phyloP scores from a whole-genome alignment of 2,888 invertebrate species.

The Trichopria drosophilae region DNA sequence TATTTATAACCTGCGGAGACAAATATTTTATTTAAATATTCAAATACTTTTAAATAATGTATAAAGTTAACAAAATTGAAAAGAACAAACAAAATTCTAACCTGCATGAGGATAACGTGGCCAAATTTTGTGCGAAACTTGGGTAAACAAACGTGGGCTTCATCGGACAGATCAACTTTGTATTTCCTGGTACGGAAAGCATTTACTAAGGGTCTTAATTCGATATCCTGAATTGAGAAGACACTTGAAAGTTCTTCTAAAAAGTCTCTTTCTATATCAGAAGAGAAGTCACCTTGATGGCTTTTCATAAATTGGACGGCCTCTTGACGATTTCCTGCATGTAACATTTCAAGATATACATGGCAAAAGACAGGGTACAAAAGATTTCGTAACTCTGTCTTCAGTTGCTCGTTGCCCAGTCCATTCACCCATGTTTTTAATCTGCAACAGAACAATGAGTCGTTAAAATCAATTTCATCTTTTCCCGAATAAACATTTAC shows the following conservation, averaged over 20 bases:
- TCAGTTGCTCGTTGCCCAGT: conserved; percentile 66
- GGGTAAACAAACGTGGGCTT: conserved; percentile 67
- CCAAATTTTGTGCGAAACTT: conserved; percentile 70
- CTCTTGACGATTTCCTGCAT: conserved; percentile 72
- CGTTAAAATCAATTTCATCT: no score
- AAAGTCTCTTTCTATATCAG: conserved; percentile 58
- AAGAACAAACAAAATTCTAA: conserved; percentile 46
- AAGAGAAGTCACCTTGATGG: conserved; percentile 60
- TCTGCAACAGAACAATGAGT: no score
- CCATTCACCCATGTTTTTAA: conserved; percentile 70
- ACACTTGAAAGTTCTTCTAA: conserved; percentile 61
- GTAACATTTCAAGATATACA: conserved; percentile 79
- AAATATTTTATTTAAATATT: no score
- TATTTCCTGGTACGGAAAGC: conserved; percentile 75
- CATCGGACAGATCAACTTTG: conserved; percentile 69
- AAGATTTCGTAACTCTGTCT: conserved; percentile 71
- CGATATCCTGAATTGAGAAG: conserved; percentile 66
- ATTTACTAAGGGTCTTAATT: conserved; percentile 66
- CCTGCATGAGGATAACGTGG: conserved; percentile 71
- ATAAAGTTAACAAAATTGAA: conserved; percentile 1
- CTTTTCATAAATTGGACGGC: conserved; percentile 66
- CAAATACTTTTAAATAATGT: conserved; percentile 1
- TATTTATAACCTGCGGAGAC: conserved; percentile 55
- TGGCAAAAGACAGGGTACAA: conserved; percentile 84
- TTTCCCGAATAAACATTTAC: no score